phyloP scores from a whole-genome alignment of 2,888 invertebrate species.

The Cataglyphis cursor region DNA sequence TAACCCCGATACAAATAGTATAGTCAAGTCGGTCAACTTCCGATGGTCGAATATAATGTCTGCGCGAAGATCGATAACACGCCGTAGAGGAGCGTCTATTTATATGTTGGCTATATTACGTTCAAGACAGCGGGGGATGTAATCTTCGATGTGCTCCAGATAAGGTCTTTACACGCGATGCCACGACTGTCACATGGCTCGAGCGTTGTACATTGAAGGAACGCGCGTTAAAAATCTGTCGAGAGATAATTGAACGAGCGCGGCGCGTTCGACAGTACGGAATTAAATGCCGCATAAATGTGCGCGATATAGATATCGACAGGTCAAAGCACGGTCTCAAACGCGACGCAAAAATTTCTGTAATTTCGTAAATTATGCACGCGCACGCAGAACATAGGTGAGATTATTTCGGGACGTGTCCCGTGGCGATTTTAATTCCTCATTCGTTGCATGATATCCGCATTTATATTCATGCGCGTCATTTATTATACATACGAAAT shows the following conservation, averaged over 20 bases:
- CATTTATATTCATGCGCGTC: constrained; percentile 25
- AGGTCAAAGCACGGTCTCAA: constrained; percentile 18
- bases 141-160: constrained; percentile 69
- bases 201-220: constrained; percentile 12
- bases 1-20: constrained; percentile 54
- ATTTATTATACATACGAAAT: constrained; percentile 27
- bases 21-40: constrained; percentile 75
- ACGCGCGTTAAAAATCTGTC: neutral
- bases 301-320: constrained; percentile 2
- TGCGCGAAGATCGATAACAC: constrained; percentile 76
- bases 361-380: constrained; percentile 29
- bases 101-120: constrained; percentile 67
- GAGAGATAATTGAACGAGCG: neutral
- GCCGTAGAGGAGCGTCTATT: constrained; percentile 73
- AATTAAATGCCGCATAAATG: constrained; percentile 18
- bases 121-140: constrained; percentile 70
- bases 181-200: neutral
- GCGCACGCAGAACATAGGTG: neutral
- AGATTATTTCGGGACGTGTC: constrained; percentile 40
- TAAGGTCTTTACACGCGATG: constrained; percentile 65
- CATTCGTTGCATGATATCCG: constrained; percentile 18
- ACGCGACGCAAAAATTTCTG: constrained; percentile 13
- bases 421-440: constrained; percentile 45
- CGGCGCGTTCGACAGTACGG: neutral
- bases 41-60: constrained; percentile 71